Base-by-base conservation (phyloP, 1,140 invertebrate species). In the Hyles euphorbiae region DNA sequence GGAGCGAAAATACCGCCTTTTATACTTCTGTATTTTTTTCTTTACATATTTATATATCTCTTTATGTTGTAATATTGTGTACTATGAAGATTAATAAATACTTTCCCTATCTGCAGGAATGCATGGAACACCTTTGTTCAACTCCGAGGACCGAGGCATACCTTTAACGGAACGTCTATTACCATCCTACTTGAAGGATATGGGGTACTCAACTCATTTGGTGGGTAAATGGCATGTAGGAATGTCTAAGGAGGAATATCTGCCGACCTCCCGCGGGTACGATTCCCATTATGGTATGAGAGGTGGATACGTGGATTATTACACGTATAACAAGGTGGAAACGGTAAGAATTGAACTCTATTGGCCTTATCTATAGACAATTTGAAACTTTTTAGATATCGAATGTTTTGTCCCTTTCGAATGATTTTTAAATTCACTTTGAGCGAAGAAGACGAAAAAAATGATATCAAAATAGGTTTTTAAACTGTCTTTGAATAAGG, bases 181-280 rank as follows among this genome's bases (percentile, higher is more conserved):
- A 58, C 94, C 96, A 0, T 83, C 96, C 84, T 92, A 93, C 60
- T 85, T 98, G 49, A 91, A 92, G 70, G 88, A 93, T 34, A 78
- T 92, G 0, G 96, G 96, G 0, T 98, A 98, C 79, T 84, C 81
- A 6, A 96, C 95, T 0, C 93, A 95, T 78, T 90, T 95, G 34
- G 91, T 98, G 10, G 97, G 97, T 36, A 98, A 98, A 88, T 97
- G 96, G 96, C 95, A 96, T 74, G 88, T 96, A 54, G 96, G 95
- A 1, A 94, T 91, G 72, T 92, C 91, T 60, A 89, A 89, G 54
- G 91, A 90, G 34, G 91, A 92, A 52, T 95, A 94, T 68, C 94
- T 94, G 2, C 96, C 96, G 2, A 93, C 91, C 0, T 90, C 90
- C 33, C 90, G 95, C 45, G 96, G 96, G 11, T 97, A 97, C 71